These are phyloP conservation scores for Mimas tiliae DNA, from an alignment of 2,888 invertebrate genomes.

Conservation along the genomic window DNA sequence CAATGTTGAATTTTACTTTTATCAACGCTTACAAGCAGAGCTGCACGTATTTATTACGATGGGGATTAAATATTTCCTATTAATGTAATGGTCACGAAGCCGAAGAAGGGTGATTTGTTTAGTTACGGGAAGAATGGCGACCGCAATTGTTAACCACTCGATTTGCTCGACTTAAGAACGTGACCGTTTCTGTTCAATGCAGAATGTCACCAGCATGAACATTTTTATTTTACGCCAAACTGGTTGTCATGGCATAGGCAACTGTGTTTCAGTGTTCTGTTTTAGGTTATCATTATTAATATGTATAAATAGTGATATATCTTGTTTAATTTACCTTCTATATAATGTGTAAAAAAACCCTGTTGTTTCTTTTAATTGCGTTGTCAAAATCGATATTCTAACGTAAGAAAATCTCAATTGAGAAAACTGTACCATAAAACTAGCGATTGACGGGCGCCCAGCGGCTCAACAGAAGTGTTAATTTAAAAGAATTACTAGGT, in stretches of 20 bases:
- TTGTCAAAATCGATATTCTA: too few relatives aligned
- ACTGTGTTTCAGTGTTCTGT: not conserved
- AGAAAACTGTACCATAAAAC: too few relatives aligned
- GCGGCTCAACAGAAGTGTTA: too few relatives aligned
- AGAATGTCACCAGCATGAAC: conserved; percentile 28
- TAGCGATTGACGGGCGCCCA: too few relatives aligned
- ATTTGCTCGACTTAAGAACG: conserved; percentile 48
- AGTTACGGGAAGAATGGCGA: conserved; percentile 43
- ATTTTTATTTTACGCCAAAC: conserved; percentile 17
- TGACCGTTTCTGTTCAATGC: conserved; percentile 47
- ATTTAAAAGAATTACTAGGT: too few relatives aligned
- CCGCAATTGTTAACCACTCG: conserved; percentile 46
- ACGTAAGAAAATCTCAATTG: too few relatives aligned
- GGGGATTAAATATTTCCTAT: conserved; percentile 26
- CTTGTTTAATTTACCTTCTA: too few relatives aligned
- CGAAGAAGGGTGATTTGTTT: conserved; percentile 45
- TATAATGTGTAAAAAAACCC: too few relatives aligned
- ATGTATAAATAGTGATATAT: too few relatives aligned
- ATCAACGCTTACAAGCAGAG: conserved; percentile 1
- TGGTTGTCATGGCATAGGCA: not conserved
- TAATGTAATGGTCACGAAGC: conserved; percentile 37
- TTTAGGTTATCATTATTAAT: not conserved
- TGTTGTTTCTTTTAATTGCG: too few relatives aligned
- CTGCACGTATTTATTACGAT: conserved; percentile 15
- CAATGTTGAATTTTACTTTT: conserved; percentile 23